Conservation (phyloP, 2,888 invertebrate species). For the Nasonia oneida region DNA sequence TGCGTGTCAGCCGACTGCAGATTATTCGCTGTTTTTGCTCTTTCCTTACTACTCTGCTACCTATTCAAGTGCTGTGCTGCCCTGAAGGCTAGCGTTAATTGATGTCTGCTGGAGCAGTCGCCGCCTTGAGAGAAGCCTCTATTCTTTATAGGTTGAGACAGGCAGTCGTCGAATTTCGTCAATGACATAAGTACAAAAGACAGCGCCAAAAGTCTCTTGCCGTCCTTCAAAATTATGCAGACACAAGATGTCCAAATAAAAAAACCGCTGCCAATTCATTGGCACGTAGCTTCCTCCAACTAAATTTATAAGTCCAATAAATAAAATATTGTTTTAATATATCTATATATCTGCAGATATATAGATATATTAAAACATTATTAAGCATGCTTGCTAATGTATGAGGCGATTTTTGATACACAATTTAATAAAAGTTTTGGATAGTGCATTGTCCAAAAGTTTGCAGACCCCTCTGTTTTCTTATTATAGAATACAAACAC, state of each 20-base stretch:
- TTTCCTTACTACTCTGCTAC: slow-evolving; percentile 11
- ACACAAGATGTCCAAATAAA: background rate
- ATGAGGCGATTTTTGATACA: no score
- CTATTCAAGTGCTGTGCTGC: background rate
- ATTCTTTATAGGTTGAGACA: background rate
- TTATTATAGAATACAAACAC: no score
- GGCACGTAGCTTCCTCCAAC: no score
- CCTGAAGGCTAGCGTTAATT: slow-evolving; percentile 9
- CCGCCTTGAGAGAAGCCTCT: background rate
- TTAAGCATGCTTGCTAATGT: no score
- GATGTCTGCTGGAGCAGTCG: background rate
- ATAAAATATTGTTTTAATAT: no score
- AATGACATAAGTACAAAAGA: background rate
- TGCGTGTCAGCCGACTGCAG: background rate
- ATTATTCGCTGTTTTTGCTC: slow-evolving; percentile 13
- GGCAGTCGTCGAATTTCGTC: background rate
- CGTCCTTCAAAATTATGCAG: no score
- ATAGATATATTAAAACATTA: no score
- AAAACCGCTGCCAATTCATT: background rate
- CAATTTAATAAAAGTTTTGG: no score
- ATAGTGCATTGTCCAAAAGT: no score
- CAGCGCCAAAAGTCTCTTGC: background rate
- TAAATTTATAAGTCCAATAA: no score
- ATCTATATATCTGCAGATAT: no score
- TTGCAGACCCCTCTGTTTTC: no score